Percentiles rank a stretch among this genome's conserved stretches.
phyloP scores from a whole-genome alignment of 2,113 vertebrate species.

The Thymallus thymallus region DNA sequence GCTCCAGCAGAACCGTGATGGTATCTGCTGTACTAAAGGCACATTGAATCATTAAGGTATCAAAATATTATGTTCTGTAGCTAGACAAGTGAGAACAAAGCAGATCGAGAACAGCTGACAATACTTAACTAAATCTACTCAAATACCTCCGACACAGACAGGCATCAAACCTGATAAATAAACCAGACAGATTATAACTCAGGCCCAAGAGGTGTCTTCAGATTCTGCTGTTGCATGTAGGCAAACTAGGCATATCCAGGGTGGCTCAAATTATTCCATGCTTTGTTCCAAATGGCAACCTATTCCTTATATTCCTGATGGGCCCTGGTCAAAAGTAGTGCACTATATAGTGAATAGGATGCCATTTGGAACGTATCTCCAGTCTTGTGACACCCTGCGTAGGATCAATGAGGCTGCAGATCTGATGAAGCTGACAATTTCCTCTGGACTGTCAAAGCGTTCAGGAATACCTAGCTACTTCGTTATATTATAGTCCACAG shows the following conservation, averaged over 20 bases:
- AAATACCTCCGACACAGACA: constrained; percentile 32
- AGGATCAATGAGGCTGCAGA: constrained; percentile 1
- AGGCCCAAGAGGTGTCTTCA: not conserved
- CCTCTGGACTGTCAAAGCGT: constrained; percentile 1
- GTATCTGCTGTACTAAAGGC: constrained; percentile 28
- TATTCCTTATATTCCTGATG: no score
- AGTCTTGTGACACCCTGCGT: not conserved
- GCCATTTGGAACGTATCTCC: no score
- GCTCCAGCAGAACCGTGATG: constrained; percentile 18
- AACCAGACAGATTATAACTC: not conserved
- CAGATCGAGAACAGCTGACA: constrained; percentile 51
- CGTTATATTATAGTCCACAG: not conserved
- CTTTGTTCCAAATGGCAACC: no score
- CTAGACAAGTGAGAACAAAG: constrained; percentile 58
- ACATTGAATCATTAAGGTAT: not conserved
- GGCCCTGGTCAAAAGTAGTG: no score
- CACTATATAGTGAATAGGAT: no score
- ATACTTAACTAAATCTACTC: constrained; percentile 60
- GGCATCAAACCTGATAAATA: constrained; percentile 24
- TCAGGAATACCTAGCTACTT: not conserved
- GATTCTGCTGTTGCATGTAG: not conserved
- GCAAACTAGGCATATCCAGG: not conserved
- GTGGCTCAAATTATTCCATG: not conserved
- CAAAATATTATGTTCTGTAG: not conserved
- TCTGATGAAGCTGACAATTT: not conserved